Percentiles rank a stretch among this genome's conserved stretches.
These are phyloP conservation scores for Danio tinwini DNA, from an alignment of 2,797 vertebrate genomes.

Conservation along the genomic window DNA sequence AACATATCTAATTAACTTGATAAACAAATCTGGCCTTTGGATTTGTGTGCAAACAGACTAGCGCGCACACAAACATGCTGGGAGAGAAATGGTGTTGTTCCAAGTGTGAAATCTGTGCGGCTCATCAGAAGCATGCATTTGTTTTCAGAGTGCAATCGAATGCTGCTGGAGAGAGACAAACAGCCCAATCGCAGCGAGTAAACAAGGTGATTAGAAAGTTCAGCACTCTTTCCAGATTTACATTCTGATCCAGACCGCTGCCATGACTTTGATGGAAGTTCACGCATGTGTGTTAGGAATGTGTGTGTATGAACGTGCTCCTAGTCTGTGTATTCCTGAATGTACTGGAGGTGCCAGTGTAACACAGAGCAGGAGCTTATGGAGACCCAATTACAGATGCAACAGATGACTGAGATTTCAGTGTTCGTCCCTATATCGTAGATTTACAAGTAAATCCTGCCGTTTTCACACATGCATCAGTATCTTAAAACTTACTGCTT, in stretches of 20 bases:
- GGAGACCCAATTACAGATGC: constrained; percentile 10
- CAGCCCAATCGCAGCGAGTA: constrained; percentile 36
- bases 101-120: constrained; percentile 42
- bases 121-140: constrained; percentile 43
- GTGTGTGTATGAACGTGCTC: not conserved
- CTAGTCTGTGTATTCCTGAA: constrained; percentile 7
- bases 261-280: constrained; percentile 33
- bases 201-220: constrained; percentile 46
- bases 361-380: constrained; percentile 24
- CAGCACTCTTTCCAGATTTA: constrained; percentile 40
- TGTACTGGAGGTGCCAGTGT: not conserved
- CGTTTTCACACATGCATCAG: not conserved
- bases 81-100: constrained; percentile 38
- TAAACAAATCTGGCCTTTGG: constrained; percentile 42
- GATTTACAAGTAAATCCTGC: constrained; percentile 12
- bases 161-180: constrained; percentile 37
- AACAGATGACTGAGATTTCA: constrained; percentile 24
- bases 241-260: constrained; percentile 29
- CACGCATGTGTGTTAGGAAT: not conserved
- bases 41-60: constrained; percentile 23
- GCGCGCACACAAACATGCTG: constrained; percentile 17
- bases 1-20: constrained; percentile 36
- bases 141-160: constrained; percentile 42
- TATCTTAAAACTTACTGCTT: constrained; percentile 3
- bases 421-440: constrained; percentile 1